Base-by-base conservation (phyloP, 2,113 vertebrate genomes). In the Anthoscopus minutus region DNA sequence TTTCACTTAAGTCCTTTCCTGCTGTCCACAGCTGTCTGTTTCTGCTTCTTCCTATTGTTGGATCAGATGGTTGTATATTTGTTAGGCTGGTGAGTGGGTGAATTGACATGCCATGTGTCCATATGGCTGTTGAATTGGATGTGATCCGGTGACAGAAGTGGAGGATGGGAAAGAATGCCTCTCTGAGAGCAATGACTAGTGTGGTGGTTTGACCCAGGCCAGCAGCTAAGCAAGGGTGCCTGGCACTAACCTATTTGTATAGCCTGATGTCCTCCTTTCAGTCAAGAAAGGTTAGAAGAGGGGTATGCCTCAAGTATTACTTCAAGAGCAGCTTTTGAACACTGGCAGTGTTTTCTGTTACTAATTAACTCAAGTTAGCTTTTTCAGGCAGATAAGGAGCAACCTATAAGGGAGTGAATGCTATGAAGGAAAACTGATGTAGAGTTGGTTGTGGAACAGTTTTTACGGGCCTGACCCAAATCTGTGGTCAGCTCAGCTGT, bases 111-210 rank as follows among this genome's bases (percentile, higher is more conserved):
- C n/a, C 2, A 0, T 53, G 8, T 83, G 33, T n/a, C 42, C 4
- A 0, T 64, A 10, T 31, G 54, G 54, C 19, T 0, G 0, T 28
- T 78, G 65, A 61, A 22, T 25, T 0, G 2, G 21, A 40, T 45
- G 6, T 60, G 33, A 61, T 31, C 22, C 38, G 31, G n/a, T 53
- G 19, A 31, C 27, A 33, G 5, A 40, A 61, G 31, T 40, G 48
- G 53, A 62, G 15, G 23, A 11, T 45, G 27, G 44, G 13, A 35
- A 62, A 58, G 33, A 16, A 19, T 31, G 18, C 33, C 22, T 33
- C 11, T 23, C 21, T 47, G 71, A 42, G 44, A 42, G n/a, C 23
- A 13, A 0, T 71, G 44, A 6, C 6, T 64, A 30, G 33, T 60
- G 44, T 37, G n/a, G 1, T 58, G 40, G 7, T 24, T 67, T 92